Evolutionary conservation across 2,797 vertebrate genomes (phyloP).

Genomic region (Malacoraja senta): DNA sequence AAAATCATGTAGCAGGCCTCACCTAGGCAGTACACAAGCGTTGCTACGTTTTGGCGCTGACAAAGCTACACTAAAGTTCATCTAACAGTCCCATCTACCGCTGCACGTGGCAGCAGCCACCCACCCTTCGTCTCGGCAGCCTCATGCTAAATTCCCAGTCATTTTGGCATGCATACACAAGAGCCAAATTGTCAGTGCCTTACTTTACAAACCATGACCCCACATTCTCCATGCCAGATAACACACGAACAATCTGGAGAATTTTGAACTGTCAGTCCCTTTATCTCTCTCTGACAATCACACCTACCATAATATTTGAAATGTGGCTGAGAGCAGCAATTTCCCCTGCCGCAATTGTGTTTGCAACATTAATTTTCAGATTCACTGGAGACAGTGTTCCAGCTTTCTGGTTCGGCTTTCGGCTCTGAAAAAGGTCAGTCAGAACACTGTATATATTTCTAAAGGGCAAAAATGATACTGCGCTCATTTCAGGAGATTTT

Average conservation of each 20-base stretch:
- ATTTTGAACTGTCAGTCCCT: background rate
- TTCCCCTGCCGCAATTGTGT: background rate
- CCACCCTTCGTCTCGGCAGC: no score
- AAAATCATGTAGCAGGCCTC: no score
- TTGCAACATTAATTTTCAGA: constrained; percentile 20
- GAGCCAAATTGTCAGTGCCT: background rate
- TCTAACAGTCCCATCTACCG: no score
- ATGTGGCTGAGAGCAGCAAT: background rate
- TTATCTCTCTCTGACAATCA: background rate
- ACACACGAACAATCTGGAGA: background rate
- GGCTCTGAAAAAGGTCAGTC: constrained; percentile 4
- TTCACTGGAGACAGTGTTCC: background rate
- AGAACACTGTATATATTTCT: background rate
- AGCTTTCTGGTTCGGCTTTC: constrained; percentile 9
- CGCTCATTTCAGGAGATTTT: background rate
- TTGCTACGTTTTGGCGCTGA: no score
- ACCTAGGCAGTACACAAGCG: no score
- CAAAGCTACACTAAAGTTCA: no score
- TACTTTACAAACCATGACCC: background rate
- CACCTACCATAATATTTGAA: background rate
- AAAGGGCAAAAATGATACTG: constrained; percentile 11
- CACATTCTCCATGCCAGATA: background rate
- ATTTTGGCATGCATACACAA: background rate
- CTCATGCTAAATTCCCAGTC: no score
- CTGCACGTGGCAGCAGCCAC: no score